Conservation (phyloP, 2,797 vertebrate species). For the Artibeus jamaicensis region DNA sequence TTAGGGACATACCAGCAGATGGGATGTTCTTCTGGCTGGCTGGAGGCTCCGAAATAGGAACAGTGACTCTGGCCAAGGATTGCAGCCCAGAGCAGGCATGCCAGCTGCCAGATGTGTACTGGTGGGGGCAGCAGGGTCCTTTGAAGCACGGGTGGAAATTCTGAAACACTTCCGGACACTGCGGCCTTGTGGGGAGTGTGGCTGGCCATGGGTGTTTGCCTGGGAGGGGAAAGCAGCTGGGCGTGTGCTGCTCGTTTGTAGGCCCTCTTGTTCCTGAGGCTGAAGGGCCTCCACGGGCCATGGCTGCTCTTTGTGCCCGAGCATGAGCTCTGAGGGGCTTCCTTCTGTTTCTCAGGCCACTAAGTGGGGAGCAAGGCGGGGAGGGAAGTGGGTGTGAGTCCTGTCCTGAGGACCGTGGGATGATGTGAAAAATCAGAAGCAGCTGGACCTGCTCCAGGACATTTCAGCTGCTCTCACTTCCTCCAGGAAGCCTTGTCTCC, state of each 20-base stretch:
- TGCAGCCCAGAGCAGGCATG: neutral
- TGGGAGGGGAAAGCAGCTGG: neutral
- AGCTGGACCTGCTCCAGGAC: neutral
- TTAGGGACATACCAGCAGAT: neutral
- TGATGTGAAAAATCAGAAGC: neutral
- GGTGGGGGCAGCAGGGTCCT: neutral
- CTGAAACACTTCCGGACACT: conserved; percentile 10
- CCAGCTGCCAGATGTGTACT: conserved; percentile 13
- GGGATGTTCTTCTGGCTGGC: neutral
- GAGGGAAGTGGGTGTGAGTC: neutral
- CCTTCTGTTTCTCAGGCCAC: neutral
- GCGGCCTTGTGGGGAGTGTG: neutral
- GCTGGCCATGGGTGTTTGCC: neutral
- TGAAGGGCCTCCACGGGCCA: neutral
- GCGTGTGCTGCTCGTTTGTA: neutral
- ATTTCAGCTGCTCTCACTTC: neutral
- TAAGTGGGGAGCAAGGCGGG: neutral
- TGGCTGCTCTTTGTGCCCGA: neutral
- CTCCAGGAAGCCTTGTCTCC: conserved; percentile 10
- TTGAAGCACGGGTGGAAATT: conserved; percentile 22
- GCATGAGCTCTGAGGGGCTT: neutral
- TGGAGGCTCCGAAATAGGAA: neutral
- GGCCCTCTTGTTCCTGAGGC: neutral
- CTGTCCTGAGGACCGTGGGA: neutral
- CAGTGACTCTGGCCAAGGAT: neutral